Base-by-base conservation (phyloP, 2,797 vertebrate species). In the Margarornis squamiger region DNA sequence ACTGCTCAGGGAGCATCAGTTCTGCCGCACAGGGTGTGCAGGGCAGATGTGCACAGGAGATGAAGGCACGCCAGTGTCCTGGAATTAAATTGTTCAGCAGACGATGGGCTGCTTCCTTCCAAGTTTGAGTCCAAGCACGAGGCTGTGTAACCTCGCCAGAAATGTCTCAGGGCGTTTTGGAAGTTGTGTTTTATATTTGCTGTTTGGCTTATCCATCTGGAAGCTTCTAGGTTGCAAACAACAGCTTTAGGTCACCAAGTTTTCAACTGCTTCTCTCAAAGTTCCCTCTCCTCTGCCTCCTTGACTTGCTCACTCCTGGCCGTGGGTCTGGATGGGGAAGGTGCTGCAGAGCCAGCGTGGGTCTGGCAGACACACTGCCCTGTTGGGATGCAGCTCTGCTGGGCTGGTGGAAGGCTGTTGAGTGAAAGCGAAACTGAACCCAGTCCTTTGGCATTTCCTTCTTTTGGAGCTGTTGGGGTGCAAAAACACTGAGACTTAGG, bases 21-120 rank as follows among this genome's bases (percentile, higher is more conserved):
- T 0, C 34, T 1, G 1, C 66, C 0, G 1, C 54, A 7, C 3
- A 1, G 57, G 36, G 32, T 66, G 72, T 66, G 74, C 1, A 0
- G 74, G 86, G 58, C 90, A 92, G 77, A 94, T 92, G 90, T 75
- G 46, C 2, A 2, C 12, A 0, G 77, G 67, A 78, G 72, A 51
- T 11, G 59, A 59, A 90, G 65, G 57, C 61, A 6, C 0, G 5
- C 54, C 72, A 74, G 52, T 19, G 49, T 68, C 57, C 80, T 63
- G 70, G 77, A 81, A 74, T 72, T 72, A 95, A 76, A 65, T 18
- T 41, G 61, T 82, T 89, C 72, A 76, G 80, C 79, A 88, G 79
- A 72, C 0, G 5, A 76, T 20, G 46, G 49, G 34, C 39, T 75
- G 62, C 75, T 77, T 73, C 45, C 58, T 91, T 94, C 86, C 94